Evolutionary conservation across 1,140 invertebrate species (phyloP), one percentile per base, ranked within the genome.

Genomic region (Megathymus violae): DNA sequence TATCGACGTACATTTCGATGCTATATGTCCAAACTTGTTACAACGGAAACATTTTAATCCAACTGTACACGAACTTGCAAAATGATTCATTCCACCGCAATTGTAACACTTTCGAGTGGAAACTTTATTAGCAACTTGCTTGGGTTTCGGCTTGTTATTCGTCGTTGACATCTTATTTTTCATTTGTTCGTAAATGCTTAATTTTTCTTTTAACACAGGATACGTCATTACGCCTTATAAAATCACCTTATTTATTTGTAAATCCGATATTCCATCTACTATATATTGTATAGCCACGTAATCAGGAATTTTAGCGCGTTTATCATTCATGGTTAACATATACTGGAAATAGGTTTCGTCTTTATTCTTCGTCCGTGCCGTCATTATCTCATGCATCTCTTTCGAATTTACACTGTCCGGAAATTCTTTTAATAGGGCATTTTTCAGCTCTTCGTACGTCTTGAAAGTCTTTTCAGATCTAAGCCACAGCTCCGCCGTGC

Each of bases 11-110:
- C 56, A 88, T 10, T 44, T 3, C 3, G 3, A 4, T 31, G 3
- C 27, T 4, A 31, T 31, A 31, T 31, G 27, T 10, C 34, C 34
- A n/a, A 11, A 36, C 11, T 36, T 36, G 4, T 36, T 36, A 11
- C 34, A 36, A 2, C n/a, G 1, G 4, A 36, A 36, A 36, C 34
- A 36, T 36, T 36, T 36, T 36, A 36, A 11, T 10, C 34, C 34
- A n/a, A 11, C 11, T 4, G 34, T 10, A 36, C 34, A 36, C 4
- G 2, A 0, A 36, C 11, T 36, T 1, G 34, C 17, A 1, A 19
- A n/a, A 38, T 71, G 67, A 25, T 50, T 25, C 60, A 68, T 65
- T 79, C 85, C 43, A 71, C 66, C 6, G 22, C 38, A 46, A 72
- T 88, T 76, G 48, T 86, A 11, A 41, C 34, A 36, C n/a, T n/a